These are phyloP conservation scores for Avahi laniger DNA, from an alignment of 2,797 vertebrate species.

Conservation along the genomic window DNA sequence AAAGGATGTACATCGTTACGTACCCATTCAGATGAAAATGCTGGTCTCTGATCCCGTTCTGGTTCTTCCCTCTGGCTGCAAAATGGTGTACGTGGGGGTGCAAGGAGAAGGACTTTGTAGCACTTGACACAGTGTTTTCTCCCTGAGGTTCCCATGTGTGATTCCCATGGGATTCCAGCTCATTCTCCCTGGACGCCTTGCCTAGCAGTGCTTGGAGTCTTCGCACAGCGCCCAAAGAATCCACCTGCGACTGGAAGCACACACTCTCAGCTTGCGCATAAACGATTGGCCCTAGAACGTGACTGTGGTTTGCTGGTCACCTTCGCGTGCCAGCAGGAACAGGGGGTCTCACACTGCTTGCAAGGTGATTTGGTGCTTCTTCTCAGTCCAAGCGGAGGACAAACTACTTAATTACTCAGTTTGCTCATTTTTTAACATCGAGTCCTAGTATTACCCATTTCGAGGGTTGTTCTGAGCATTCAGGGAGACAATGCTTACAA, in stretches of 20 bases:
- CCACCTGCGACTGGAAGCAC: background rate
- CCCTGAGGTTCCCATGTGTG: background rate
- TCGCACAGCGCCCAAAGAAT: background rate
- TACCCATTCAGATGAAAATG: background rate
- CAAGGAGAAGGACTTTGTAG: background rate
- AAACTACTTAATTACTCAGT: background rate
- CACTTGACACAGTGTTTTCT: background rate
- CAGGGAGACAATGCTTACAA: background rate
- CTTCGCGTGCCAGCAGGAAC: background rate
- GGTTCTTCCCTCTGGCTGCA: background rate
- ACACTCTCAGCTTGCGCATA: background rate
- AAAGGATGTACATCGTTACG: background rate
- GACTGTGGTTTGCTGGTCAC: background rate
- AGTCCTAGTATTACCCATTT: background rate
- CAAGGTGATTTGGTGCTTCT: background rate
- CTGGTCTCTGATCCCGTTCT: background rate
- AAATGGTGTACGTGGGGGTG: background rate
- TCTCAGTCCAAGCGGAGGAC: background rate
- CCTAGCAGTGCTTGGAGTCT: background rate
- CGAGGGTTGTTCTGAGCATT: background rate
- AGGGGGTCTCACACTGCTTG: background rate
- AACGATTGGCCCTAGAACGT: background rate
- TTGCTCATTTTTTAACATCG: background rate
- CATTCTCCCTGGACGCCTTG: background rate
- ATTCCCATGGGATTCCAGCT: background rate